Evolutionary conservation across 2,113 vertebrate species (phyloP), one percentile per base, ranked within the genome.

Genomic region (Eonycteris spelaea): DNA sequence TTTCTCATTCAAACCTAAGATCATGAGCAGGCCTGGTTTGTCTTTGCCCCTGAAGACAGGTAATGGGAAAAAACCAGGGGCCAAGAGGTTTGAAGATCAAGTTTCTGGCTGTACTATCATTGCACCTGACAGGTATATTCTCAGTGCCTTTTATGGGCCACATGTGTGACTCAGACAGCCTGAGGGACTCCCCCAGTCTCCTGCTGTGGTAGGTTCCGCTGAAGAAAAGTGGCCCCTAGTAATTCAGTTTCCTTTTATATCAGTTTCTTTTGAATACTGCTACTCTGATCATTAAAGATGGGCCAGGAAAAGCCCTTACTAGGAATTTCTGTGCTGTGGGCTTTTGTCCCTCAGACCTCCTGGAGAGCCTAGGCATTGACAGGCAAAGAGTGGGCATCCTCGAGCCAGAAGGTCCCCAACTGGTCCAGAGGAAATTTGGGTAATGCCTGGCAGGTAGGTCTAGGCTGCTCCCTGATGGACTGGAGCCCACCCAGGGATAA

Each of bases 161-260:
- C 22, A 0, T n/a, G 4, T 43, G 73, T 83, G 85, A 90, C 82
- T 95, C 95, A 74, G 73, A 40, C 26, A 4, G 48, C 61, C 40
- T 2, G 0, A 18, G 94, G 97, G 91, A 61, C 94, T 89, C 73
- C 86, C 95, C 88, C 77, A 11, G 45, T n/a, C 57, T 85, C 86
- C 93, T 68, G 71, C 71, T 45, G 26, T 22, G 45, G 24, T 33
- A 5, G 84, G 63, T 74, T 65, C 75, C 0, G 4, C 38, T 90
- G 90, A 63, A 65, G 75, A 86, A 94, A 96, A 90, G 87, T 67
- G 83, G 15, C 0, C 9, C 38, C 63, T 22, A 5, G 1, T 22
- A 11, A 14, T 6, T 61, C n/a, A 85, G 89, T 88, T 89, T 94
- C 71, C 79, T 90, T 87, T 84, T 53, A 11, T 10, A 33, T 86